These are phyloP conservation scores for Tachysurus vachellii DNA, from an alignment of 2,113 vertebrate genomes.

Conservation along the genomic window DNA sequence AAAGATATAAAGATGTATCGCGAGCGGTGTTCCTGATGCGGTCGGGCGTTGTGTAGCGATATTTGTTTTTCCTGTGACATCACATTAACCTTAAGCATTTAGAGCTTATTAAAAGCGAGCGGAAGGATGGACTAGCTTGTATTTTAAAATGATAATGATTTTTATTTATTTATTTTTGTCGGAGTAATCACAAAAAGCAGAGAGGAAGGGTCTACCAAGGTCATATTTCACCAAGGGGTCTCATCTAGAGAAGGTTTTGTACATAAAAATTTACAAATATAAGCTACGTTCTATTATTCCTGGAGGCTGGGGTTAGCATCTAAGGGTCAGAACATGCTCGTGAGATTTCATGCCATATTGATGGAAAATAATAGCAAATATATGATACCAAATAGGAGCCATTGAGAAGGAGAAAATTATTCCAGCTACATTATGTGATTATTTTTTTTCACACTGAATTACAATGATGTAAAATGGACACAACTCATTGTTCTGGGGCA, in stretches of 20 bases:
- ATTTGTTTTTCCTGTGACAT: constrained; percentile 39
- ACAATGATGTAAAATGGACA: background rate
- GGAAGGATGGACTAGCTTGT: background rate
- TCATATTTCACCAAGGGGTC: constrained; percentile 21
- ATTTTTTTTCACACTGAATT: constrained; percentile 9
- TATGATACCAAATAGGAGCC: background rate
- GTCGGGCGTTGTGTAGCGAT: background rate
- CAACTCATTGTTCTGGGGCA: background rate
- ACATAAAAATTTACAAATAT: constrained; percentile 27
- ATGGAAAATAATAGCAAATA: constrained; percentile 17
- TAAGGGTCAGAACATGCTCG: constrained; percentile 17
- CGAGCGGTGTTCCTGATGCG: background rate
- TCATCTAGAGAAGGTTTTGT: background rate
- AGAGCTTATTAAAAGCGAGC: constrained; percentile 31
- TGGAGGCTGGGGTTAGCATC: constrained; percentile 24
- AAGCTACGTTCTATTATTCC: constrained; percentile 19
- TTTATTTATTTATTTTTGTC: constrained; percentile 19
- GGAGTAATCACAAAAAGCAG: constrained; percentile 34
- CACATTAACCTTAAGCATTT: constrained; percentile 40
- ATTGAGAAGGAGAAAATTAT: constrained; percentile 15
- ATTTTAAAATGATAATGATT: constrained; percentile 34
- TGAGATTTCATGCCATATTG: constrained; percentile 8
- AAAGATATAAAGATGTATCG: background rate
- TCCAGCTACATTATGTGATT: constrained; percentile 18
- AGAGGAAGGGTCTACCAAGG: constrained; percentile 15